A percentile compares a stretch with the other conserved stretches of the same genome.
phyloP scores from a whole-genome alignment of 2,797 vertebrate species.

The Eleutherodactylus coqui region DNA sequence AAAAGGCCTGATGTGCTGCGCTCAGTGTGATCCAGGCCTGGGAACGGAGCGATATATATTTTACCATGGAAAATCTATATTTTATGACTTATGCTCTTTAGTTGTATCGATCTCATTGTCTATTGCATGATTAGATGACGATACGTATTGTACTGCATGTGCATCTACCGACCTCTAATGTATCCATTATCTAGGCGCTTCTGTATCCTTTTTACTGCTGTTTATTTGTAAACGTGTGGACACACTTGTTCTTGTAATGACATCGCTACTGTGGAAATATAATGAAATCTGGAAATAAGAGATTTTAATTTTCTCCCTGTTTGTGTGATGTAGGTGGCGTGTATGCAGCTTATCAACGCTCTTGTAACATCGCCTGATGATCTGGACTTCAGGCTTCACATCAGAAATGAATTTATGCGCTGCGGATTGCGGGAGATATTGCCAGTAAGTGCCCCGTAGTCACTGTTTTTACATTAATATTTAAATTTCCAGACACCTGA shows the following conservation, averaged over 20 bases:
- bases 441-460: slow-evolving; percentile 83
- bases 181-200: background rate
- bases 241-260: slow-evolving; percentile 5
- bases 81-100: background rate
- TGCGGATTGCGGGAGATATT: slow-evolving; percentile 94
- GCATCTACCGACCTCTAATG: background rate
- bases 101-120: background rate
- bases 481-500: slow-evolving; percentile 75
- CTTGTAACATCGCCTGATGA: slow-evolving; percentile 98
- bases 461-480: slow-evolving; percentile 76
- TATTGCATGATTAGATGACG: background rate
- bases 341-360: slow-evolving; percentile 99
- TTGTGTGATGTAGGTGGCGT: slow-evolving; percentile 86
- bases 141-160: background rate
- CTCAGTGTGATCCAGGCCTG: slow-evolving; percentile 4
- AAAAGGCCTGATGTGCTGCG: background rate
- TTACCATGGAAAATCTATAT: background rate
- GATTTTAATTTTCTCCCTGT: slow-evolving; percentile 63
- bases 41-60: background rate
- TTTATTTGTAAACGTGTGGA: background rate
- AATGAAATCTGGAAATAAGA: slow-evolving; percentile 62
- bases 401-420: slow-evolving; percentile 99
- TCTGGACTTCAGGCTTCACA: slow-evolving; percentile 96
- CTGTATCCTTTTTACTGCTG: background rate
- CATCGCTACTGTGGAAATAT: slow-evolving; percentile 63